These are phyloP conservation scores for Hermetia illucens DNA, from an alignment of 1,140 invertebrate genomes.

Conservation along the genomic window DNA sequence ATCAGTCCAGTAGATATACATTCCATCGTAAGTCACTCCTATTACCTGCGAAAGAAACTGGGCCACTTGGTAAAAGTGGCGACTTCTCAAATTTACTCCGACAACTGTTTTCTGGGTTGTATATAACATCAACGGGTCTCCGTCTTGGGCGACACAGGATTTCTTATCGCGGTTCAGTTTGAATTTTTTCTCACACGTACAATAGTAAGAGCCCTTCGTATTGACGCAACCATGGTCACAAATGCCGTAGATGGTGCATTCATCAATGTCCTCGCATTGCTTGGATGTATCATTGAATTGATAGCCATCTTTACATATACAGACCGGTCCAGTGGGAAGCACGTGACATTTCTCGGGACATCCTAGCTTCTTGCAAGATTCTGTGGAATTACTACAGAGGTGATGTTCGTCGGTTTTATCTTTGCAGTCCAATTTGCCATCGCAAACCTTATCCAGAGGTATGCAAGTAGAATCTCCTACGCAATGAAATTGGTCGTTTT, in stretches of 20 bases:
- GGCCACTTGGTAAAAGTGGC: constrained; percentile 32
- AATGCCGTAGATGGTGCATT: constrained; percentile 56
- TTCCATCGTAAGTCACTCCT: constrained; percentile 50
- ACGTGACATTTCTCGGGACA: constrained; percentile 17
- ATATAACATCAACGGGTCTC: constrained; percentile 47
- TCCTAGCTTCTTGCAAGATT: constrained; percentile 12
- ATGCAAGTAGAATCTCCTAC: constrained; percentile 35
- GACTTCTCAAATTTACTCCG: constrained; percentile 32
- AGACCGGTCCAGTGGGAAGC: constrained; percentile 30
- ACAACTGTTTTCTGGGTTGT: constrained; percentile 37
- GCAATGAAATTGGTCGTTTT: constrained; percentile 20
- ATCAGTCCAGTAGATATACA: constrained; percentile 60
- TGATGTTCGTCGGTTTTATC: constrained; percentile 29
- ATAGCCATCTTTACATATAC: constrained; percentile 33
- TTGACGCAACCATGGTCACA: constrained; percentile 82
- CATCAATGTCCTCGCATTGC: constrained; percentile 55
- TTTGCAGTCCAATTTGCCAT: constrained; percentile 33
- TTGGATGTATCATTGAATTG: constrained; percentile 17
- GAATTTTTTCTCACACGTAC: constrained; percentile 66
- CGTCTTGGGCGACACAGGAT: constrained; percentile 52
- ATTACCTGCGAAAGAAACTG: constrained; percentile 41
- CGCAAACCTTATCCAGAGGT: constrained; percentile 41
- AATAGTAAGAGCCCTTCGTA: constrained; percentile 56
- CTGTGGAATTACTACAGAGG: constrained; percentile 14
- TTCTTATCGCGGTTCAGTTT: constrained; percentile 43